These are phyloP conservation scores for Platysteira castanea DNA, from an alignment of 2,113 vertebrate species.

Conservation along the genomic window DNA sequence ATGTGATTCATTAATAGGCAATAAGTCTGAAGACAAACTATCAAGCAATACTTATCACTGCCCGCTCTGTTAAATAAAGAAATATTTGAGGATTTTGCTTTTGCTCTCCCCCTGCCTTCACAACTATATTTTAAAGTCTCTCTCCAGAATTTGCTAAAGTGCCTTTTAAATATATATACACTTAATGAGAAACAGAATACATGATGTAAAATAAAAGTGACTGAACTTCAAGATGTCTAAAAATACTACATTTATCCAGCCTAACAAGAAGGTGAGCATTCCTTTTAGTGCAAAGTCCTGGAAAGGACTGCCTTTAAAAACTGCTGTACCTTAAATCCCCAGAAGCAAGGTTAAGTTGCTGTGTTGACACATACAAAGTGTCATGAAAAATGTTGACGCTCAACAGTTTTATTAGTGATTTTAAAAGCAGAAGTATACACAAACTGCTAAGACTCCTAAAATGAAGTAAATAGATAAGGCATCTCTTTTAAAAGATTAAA, in stretches of 20 bases:
- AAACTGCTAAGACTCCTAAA: background rate
- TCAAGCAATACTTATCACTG: background rate
- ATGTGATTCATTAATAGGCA: background rate
- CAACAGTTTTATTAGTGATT: background rate
- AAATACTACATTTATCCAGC: slow-evolving; percentile 21
- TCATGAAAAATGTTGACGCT: fast-evolving
- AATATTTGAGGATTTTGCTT: background rate
- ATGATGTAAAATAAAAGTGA: background rate
- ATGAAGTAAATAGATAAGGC: background rate
- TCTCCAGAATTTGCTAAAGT: background rate
- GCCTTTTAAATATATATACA: background rate
- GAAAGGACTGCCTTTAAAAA: background rate
- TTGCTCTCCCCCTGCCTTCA: background rate
- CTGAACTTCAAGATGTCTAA: slow-evolving; percentile 15
- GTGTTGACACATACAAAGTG: background rate
- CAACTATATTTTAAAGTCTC: background rate
- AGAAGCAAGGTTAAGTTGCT: background rate
- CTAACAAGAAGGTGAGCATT: slow-evolving; percentile 9
- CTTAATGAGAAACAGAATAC: background rate
- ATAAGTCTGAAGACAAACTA: background rate
- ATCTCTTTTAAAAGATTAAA: background rate
- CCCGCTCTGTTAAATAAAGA: background rate
- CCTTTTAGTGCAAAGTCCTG: background rate
- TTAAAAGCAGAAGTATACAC: background rate
- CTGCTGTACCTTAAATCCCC: background rate